phyloP scores from a whole-genome alignment of 2,113 vertebrate genomes.

The Pelecanoides urinatrix region DNA sequence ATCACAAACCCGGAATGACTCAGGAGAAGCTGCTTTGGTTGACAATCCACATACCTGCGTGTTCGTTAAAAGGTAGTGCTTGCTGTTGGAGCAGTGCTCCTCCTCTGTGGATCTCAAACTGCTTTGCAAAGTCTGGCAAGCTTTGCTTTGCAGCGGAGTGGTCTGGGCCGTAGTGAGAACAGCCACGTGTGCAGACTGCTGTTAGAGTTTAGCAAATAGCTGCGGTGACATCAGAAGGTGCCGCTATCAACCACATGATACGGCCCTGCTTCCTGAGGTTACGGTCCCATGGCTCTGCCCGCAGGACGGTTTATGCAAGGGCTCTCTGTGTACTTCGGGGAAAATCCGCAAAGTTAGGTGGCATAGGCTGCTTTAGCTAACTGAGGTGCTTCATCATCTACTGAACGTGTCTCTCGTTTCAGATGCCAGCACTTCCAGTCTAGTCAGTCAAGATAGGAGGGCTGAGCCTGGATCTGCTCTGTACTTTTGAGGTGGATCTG shows the following conservation, averaged over 20 bases:
- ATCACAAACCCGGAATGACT: not conserved
- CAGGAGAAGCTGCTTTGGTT: not conserved
- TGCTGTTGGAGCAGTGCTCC: not conserved
- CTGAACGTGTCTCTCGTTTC: not conserved
- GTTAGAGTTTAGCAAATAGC: not conserved
- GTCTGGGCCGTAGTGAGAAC: not conserved
- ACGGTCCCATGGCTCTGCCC: not conserved
- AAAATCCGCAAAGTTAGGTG: not conserved
- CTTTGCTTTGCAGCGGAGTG: not conserved
- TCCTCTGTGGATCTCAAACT: not conserved
- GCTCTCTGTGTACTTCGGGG: not conserved
- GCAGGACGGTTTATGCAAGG: not conserved
- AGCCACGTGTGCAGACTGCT: not conserved
- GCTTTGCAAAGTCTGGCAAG: not conserved
- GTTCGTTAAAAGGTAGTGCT: not conserved
- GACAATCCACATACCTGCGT: accelerated
- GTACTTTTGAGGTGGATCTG: not conserved
- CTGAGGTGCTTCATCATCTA: accelerated
- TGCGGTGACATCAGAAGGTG: not conserved
- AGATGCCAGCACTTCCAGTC: not conserved
- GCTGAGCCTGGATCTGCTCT: not conserved
- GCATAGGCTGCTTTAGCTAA: accelerated
- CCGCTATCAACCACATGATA: not conserved
- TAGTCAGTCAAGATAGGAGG: not conserved
- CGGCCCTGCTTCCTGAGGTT: not conserved